phyloP scores from a whole-genome alignment of 2,888 invertebrate genomes.

The Andrena dorsata region DNA sequence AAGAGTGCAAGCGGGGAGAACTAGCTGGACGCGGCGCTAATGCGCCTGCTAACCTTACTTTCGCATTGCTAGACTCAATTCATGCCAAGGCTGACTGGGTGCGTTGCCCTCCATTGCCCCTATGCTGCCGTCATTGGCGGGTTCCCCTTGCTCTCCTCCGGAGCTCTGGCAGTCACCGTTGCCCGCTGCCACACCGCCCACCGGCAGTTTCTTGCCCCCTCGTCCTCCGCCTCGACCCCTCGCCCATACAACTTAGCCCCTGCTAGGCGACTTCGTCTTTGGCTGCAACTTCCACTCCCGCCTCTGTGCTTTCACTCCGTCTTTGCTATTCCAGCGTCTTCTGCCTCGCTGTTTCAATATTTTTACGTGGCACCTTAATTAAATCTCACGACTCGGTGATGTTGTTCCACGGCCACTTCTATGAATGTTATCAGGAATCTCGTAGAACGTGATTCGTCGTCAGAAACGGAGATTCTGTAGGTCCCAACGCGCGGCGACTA shows the following conservation, averaged over 20 bases:
- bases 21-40: constrained; percentile 75
- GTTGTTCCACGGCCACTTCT: no score
- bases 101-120: constrained; percentile 85
- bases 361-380: no score
- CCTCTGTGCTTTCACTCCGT: constrained; percentile 7
- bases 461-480: no score
- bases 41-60: constrained; percentile 82
- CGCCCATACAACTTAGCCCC: constrained; percentile 53
- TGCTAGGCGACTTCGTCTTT: constrained; percentile 58
- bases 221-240: constrained; percentile 60
- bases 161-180: constrained; percentile 49
- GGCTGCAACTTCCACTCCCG: constrained; percentile 23
- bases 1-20: constrained; percentile 51
- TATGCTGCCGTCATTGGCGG: constrained; percentile 80
- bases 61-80: constrained; percentile 85
- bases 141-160: constrained; percentile 75
- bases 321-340: background rate
- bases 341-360: no score
- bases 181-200: constrained; percentile 72
- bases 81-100: constrained; percentile 85
- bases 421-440: no score
- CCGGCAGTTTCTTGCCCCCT: constrained; percentile 63
- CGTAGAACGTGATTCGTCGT: no score
- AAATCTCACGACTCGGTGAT: no score
- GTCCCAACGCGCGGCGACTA: no score